phyloP scores from a whole-genome alignment of 2,797 vertebrate species.

The Oreochromis mossambicus region DNA sequence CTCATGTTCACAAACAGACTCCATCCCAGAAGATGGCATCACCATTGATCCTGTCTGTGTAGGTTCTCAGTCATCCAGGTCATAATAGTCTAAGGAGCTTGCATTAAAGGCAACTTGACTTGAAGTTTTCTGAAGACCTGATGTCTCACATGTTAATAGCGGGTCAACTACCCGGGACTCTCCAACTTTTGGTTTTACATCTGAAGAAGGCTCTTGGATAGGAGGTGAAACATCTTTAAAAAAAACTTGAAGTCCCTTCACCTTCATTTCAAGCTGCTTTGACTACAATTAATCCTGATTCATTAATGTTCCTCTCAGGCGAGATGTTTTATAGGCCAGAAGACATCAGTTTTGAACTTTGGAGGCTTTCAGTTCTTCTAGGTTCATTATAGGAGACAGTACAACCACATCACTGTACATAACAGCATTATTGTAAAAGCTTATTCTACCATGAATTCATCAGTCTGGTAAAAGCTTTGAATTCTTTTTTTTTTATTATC shows the following conservation, averaged over 20 bases:
- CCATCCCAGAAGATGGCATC: background rate
- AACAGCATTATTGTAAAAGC: background rate
- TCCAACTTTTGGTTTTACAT: background rate
- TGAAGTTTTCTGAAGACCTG: background rate
- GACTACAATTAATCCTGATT: background rate
- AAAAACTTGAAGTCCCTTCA: background rate
- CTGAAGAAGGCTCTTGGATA: background rate
- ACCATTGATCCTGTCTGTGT: background rate
- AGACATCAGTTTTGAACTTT: background rate
- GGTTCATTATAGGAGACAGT: background rate
- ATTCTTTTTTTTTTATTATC: background rate
- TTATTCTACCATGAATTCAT: background rate
- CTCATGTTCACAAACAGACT: conserved; percentile 3
- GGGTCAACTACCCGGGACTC: background rate
- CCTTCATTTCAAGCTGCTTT: background rate
- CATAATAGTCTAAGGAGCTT: background rate
- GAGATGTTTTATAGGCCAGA: background rate
- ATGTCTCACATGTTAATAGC: background rate
- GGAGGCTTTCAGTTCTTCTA: background rate
- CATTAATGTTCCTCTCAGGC: background rate
- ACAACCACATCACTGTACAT: background rate
- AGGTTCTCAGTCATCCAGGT: background rate
- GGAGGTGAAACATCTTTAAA: background rate
- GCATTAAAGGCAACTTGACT: background rate
- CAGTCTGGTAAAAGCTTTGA: background rate